These are phyloP conservation scores for Drosophila lacteicornis DNA, from an alignment of 1,140 invertebrate species.

Conservation along the genomic window DNA sequence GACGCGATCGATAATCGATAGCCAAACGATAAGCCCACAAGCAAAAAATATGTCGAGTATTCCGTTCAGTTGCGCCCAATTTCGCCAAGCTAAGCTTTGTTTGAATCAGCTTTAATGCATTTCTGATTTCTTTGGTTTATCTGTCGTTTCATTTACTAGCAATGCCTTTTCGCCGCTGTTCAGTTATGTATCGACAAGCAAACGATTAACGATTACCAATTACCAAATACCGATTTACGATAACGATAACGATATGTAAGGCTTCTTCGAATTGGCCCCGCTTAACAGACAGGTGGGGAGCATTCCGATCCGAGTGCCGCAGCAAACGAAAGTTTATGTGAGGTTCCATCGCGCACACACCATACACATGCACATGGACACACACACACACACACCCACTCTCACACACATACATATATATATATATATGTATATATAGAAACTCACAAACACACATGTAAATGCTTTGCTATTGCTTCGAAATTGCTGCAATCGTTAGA, in stretches of 20 bases:
- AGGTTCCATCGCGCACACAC: conserved; percentile 73
- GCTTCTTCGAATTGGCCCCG: conserved; percentile 28
- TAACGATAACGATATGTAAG: conserved; percentile 33
- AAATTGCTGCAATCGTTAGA: conserved; percentile 55
- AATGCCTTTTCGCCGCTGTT: conserved; percentile 51
- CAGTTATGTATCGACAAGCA: conserved; percentile 38
- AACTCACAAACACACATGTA: conserved; percentile 20
- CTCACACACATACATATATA: conserved; percentile 7
- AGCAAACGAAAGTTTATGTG: conserved; percentile 38
- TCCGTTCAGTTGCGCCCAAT: conserved; percentile 49
- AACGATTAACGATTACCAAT: conserved; percentile 31
- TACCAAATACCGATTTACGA: conserved; percentile 24
- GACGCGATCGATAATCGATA: conserved; percentile 21
- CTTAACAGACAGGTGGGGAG: conserved; percentile 25
- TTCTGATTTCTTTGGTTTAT: conserved; percentile 42
- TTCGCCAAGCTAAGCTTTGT: conserved; percentile 56
- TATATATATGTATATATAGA: conserved; percentile 22
- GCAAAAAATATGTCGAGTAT: conserved; percentile 15
- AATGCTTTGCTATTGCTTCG: conserved; percentile 63
- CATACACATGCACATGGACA: conserved; percentile 32
- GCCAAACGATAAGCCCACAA: conserved; percentile 18
- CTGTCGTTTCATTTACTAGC: conserved; percentile 48
- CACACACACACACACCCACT: conserved; percentile 17
- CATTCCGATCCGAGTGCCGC: conserved; percentile 22
- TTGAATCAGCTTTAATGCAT: conserved; percentile 53